Evolutionary conservation across 92 coral and sea anemone genomes (phyloP), one percentile per base, ranked within the genome.

Genomic region (Porites lobata): DNA sequence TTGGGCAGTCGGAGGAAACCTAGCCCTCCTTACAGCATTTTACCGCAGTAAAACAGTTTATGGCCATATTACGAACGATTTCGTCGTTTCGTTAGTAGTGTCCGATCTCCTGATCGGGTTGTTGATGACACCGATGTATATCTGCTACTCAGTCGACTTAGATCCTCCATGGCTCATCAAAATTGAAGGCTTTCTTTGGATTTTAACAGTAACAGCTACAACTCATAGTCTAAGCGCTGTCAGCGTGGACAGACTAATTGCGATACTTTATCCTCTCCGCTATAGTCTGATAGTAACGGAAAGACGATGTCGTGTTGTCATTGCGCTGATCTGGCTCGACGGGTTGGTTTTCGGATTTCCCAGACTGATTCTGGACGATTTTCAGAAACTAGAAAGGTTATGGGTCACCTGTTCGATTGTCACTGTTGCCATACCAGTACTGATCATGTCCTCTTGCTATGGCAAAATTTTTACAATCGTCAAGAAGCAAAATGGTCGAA

Each of bases 141-240:
- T 80, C 21, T 64, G 90, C 47, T 43, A 84, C 9, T 72, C 79
- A 1, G 59, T 75, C 7, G 29, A 24, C 10, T 63, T 32, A 18
- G 71, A 84, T 1, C 57, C 70, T 13, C 69, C 43, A 9, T 67
- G 86, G 71, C 72, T 82, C 15, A 65, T 81, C 56, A 81, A 84
- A 50, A 29, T 81, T 6, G 95, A 92, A 24, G 87, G 84, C 69
- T 92, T 77, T 76, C 76, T 80, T 47, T 92, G 95, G 95, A 87
- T 92, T 38, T 82, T 79, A 21, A 92, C 92, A 14, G 75, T 92
- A 1, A 85, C 92, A 13, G 92, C 95, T 2, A 85, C 95, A 18
- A 92, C 95, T 8, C 80, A 85, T 58, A 92, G 92, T 58, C 78
- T 92, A 56, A 89, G 88, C 57, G 90, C 88, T 7, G 95, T 92